phyloP scores from a whole-genome alignment of 2,113 vertebrate species.

The Athene noctua region DNA sequence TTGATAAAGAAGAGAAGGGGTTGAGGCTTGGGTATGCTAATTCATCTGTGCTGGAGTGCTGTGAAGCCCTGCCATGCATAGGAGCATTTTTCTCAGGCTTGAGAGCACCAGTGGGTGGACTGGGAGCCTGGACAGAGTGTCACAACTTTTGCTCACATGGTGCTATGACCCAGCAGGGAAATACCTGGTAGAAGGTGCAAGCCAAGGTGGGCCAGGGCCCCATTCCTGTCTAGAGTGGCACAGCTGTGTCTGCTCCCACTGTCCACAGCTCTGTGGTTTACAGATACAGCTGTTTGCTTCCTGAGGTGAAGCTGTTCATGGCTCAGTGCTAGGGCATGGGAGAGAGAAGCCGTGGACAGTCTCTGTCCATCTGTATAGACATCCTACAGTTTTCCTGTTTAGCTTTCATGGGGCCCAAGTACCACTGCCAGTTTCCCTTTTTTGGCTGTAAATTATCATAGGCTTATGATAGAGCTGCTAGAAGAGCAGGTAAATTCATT shows the following conservation, averaged over 20 bases:
- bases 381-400: background rate
- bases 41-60: fast-evolving
- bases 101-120: background rate
- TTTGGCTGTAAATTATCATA: background rate
- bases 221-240: background rate
- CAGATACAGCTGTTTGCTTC: background rate
- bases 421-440: background rate
- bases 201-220: too few relatives aligned
- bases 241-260: fast-evolving
- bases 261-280: background rate
- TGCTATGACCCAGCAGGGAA: background rate
- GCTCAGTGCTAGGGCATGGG: background rate
- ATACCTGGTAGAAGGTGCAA: background rate
- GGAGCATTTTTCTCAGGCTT: background rate
- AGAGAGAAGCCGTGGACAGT: background rate
- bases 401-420: background rate
- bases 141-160: fast-evolving
- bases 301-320: background rate
- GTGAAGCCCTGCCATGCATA: background rate
- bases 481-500: background rate
- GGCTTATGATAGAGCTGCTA: background rate
- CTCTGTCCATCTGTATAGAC: background rate
- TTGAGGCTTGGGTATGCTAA: background rate
- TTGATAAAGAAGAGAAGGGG: background rate
- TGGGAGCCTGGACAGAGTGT: fast-evolving